Evolutionary conservation across 2,888 invertebrate species (phyloP).

Genomic region (Dysmachus trigonus): DNA sequence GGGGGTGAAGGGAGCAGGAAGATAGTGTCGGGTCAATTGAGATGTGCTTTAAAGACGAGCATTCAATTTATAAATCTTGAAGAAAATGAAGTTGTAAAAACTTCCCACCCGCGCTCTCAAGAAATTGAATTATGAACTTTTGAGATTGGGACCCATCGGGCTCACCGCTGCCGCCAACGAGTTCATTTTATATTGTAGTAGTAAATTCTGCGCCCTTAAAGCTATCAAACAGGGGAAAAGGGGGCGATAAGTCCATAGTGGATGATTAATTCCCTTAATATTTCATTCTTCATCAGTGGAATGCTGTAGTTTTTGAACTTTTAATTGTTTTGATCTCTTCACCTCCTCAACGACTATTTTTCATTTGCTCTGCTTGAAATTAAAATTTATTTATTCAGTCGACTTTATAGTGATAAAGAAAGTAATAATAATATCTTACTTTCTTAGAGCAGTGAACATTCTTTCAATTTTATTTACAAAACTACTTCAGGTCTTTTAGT

Average conservation of each 20-base stretch:
- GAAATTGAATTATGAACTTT: neutral
- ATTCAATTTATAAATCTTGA: conserved; percentile 23
- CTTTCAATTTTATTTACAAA: neutral
- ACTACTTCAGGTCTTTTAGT: neutral
- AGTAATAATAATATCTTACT: neutral
- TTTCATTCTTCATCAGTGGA: neutral
- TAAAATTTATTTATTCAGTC: neutral
- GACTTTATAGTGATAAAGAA: neutral
- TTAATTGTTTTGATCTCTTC: neutral
- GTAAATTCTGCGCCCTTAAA: neutral
- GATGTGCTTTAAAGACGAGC: neutral
- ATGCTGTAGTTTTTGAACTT: neutral
- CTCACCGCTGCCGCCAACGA: neutral
- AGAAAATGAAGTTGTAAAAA: conserved; percentile 5
- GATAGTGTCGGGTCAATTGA: neutral
- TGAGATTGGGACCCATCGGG: neutral
- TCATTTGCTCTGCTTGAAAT: neutral
- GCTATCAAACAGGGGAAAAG: neutral
- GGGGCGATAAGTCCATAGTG: neutral
- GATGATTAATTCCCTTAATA: conserved; percentile 20
- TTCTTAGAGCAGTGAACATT: neutral
- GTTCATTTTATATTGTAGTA: neutral
- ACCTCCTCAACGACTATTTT: neutral
- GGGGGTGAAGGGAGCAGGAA: neutral
- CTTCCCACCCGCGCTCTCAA: neutral